Evolutionary conservation across 2,797 vertebrate species (phyloP).

Genomic region (Hippopotamyrus pictus): DNA sequence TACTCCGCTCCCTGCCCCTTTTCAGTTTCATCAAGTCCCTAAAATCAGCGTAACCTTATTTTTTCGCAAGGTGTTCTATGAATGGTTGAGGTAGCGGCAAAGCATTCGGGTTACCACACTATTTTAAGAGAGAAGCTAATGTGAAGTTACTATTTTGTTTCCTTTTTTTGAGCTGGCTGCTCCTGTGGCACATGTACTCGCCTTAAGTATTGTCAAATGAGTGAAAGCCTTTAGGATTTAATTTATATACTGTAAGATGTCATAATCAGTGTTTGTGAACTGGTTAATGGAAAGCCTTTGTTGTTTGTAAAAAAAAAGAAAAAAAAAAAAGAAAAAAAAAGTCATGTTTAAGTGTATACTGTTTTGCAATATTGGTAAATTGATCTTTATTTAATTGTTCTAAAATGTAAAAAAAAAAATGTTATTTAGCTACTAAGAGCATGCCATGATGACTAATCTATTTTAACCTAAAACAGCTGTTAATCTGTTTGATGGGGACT

Average conservation of each 20-base stretch:
- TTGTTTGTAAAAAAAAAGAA: conserved; percentile 9
- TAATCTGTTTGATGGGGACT: conserved; percentile 14
- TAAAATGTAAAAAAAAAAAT: neutral
- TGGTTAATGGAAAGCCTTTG: conserved; percentile 9
- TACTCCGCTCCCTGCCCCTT: neutral
- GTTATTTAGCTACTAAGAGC: conserved; percentile 18
- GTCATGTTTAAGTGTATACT: conserved; percentile 15
- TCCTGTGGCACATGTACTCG: conserved; percentile 30
- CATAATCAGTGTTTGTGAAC: conserved; percentile 25
- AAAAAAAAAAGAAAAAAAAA: neutral
- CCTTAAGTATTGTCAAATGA: conserved; percentile 32
- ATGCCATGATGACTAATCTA: conserved; percentile 20
- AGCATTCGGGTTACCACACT: conserved; percentile 39
- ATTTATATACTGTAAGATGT: conserved; percentile 28
- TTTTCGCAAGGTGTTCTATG: conserved; percentile 15
- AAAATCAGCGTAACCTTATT: neutral
- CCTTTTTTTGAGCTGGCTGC: conserved; percentile 31
- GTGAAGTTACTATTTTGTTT: conserved; percentile 38
- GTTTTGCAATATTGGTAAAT: conserved; percentile 22
- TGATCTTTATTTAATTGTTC: conserved; percentile 20
- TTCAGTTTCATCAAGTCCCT: neutral
- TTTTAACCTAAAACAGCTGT: conserved; percentile 21
- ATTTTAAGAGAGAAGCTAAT: conserved; percentile 26
- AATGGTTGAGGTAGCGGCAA: conserved; percentile 31
- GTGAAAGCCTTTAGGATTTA: conserved; percentile 26